Evolutionary conservation across 2,113 vertebrate genomes (phyloP).

Genomic region (Crotalus horridus): DNA sequence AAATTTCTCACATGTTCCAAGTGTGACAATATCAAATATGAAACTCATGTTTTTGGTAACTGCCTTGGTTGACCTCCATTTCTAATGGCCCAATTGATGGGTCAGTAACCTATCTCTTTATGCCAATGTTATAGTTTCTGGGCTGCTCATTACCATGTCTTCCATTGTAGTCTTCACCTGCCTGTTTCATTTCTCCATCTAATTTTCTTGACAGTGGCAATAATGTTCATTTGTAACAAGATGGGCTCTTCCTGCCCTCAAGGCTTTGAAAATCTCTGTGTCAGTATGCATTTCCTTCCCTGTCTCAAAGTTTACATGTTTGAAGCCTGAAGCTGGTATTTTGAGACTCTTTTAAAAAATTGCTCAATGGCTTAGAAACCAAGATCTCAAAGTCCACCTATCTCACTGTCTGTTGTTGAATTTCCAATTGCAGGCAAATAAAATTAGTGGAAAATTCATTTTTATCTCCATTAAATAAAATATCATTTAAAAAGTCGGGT

Average conservation of each 20-base stretch:
- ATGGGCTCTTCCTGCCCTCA: slow-evolving; percentile 53
- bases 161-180: neutral
- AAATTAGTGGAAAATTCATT: neutral
- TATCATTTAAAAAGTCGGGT: neutral
- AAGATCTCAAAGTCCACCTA: slow-evolving; percentile 40
- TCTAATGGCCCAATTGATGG: neutral
- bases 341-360: slow-evolving; percentile 34
- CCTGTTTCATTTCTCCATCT: neutral
- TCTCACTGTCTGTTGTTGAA: slow-evolving; percentile 23
- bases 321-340: slow-evolving; percentile 24
- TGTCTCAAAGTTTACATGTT: slow-evolving; percentile 34
- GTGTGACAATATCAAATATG: neutral
- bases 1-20: neutral
- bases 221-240: slow-evolving; percentile 38
- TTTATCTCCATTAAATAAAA: neutral
- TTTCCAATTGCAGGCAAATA: neutral
- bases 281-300: slow-evolving; percentile 56
- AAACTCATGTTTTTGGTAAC: neutral
- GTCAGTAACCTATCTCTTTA: neutral
- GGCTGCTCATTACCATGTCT: slow-evolving; percentile 14
- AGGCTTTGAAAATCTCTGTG: slow-evolving; percentile 52
- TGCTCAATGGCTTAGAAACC: slow-evolving; percentile 50
- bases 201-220: slow-evolving; percentile 44
- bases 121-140: neutral
- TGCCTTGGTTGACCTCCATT: neutral